Conservation (phyloP, 1,140 invertebrate species). For the Euglossa dilemma region DNA sequence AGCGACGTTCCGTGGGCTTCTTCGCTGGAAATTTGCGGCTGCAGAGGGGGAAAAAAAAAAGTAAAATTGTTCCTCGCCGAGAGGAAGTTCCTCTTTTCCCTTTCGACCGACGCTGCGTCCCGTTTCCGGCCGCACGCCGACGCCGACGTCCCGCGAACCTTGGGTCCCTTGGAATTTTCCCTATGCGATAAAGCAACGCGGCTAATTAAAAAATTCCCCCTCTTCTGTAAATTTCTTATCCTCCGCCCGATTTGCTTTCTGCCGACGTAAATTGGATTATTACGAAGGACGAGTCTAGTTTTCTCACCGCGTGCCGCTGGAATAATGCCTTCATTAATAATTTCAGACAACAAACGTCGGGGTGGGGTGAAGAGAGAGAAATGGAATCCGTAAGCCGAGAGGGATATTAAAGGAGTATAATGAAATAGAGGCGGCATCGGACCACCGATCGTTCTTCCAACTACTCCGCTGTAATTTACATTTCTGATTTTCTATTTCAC, state of each 20-base stretch:
- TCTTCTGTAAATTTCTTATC: conserved; percentile 43
- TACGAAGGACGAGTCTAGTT: conserved; percentile 12
- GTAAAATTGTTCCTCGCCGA: neutral
- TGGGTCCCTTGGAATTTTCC: no score
- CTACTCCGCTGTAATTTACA: neutral
- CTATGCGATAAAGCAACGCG: conserved; percentile 11
- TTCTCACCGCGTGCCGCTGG: neutral
- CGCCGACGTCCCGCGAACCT: no score
- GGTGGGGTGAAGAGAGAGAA: neutral
- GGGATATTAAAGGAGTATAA: conserved; percentile 16
- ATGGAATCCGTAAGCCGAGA: neutral
- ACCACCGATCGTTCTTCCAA: neutral
- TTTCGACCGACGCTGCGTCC: neutral
- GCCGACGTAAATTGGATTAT: conserved; percentile 36
- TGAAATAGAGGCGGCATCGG: conserved; percentile 5
- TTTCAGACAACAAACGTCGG: conserved; percentile 37
- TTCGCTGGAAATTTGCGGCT: conserved; percentile 46
- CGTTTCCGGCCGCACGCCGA: no score
- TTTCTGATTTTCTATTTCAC: neutral
- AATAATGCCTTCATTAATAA: conserved; percentile 47
- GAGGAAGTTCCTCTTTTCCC: neutral
- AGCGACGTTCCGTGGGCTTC: conserved; percentile 20
- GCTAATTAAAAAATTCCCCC: conserved; percentile 43
- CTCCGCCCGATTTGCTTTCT: conserved; percentile 9
- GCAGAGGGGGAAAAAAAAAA: conserved; percentile 35